Percentiles rank a stretch among this genome's conserved stretches.
Evolutionary conservation across 2,797 vertebrate genomes (phyloP).

Genomic region (Ptychobarbus kaznakovi): DNA sequence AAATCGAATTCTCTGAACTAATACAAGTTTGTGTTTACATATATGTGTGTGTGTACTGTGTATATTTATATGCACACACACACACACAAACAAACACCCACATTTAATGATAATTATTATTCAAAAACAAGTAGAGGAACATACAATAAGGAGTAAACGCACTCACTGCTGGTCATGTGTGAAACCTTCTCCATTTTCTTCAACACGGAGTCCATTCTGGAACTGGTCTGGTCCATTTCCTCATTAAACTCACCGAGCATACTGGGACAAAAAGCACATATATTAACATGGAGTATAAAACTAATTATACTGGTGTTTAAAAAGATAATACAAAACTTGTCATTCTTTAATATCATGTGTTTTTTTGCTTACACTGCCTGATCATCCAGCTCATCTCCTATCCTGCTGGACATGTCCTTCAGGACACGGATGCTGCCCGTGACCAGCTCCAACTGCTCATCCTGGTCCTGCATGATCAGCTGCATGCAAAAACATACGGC

Average conservation of each 20-base stretch:
- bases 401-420: slow-evolving; percentile 84
- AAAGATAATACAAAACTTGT: background rate
- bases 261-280: slow-evolving; percentile 58
- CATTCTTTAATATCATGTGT: background rate
- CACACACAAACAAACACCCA: background rate
- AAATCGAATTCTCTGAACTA: background rate
- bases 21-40: too few species aligned
- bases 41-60: background rate
- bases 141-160: background rate
- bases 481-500: slow-evolving; percentile 50
- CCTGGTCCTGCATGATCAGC: slow-evolving; percentile 86
- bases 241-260: slow-evolving; percentile 84
- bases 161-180: slow-evolving; percentile 87
- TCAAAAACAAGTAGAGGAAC: background rate
- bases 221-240: slow-evolving; percentile 86
- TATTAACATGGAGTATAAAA: background rate
- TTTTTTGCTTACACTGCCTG: slow-evolving; percentile 81
- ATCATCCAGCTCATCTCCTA: slow-evolving; percentile 85
- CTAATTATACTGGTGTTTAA: background rate
- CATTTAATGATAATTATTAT: background rate
- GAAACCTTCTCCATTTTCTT: slow-evolving; percentile 87
- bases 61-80: background rate
- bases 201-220: slow-evolving; percentile 82
- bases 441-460: slow-evolving; percentile 86
- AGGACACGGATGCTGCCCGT: slow-evolving; percentile 85